Base-by-base conservation (phyloP, 2,113 vertebrate genomes). In the Formicarius rufipectus region DNA sequence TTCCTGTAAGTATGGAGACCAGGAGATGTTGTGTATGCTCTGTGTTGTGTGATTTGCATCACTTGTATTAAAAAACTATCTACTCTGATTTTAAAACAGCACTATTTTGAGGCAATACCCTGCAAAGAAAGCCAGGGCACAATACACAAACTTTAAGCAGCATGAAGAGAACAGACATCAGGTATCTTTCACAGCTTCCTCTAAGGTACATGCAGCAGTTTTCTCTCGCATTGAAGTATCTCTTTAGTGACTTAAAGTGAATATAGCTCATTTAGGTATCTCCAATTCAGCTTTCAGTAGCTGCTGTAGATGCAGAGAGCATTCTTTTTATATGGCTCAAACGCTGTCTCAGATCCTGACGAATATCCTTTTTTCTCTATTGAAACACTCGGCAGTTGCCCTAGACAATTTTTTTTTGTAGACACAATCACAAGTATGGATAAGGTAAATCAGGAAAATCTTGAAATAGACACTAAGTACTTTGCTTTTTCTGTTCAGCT, bases 401-500 rank as follows among this genome's bases (percentile, higher is more conserved):
- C 40, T 75, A 56, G 49, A 58, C 12, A 2, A 20, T 90, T 52
- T 80, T 77, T n/a, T 53, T 81, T 75, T 53, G 21, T 87, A 66
- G 64, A 40, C 44, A 63, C 37, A 67, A 81, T 89, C 62, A 59
- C 0, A 2, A 82, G 35, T 71, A 69, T 6, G 1, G 39, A 30
- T 80, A 71, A 77, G 47, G 24, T 59, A 68, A 68, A 49, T 85
- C 49, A 66, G 75, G 90, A 82, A 83, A 69, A 85, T 76, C 67
- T 71, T 73, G 78, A 91, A 96, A 87, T 76, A 88, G 44, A 58
- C n/a, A 40, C 58, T 17, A 33, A 78, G 7, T 52, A 50, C 40
- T 87, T 90, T 84, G n/a, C 76, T 44, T 93, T 64, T 77, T 96
- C 83, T 90, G 25, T 78, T 87, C 60, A 87, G 37, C 69, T 89